Evolutionary conservation across 2,888 invertebrate species (phyloP).

Genomic region (Harmothoe impar): DNA sequence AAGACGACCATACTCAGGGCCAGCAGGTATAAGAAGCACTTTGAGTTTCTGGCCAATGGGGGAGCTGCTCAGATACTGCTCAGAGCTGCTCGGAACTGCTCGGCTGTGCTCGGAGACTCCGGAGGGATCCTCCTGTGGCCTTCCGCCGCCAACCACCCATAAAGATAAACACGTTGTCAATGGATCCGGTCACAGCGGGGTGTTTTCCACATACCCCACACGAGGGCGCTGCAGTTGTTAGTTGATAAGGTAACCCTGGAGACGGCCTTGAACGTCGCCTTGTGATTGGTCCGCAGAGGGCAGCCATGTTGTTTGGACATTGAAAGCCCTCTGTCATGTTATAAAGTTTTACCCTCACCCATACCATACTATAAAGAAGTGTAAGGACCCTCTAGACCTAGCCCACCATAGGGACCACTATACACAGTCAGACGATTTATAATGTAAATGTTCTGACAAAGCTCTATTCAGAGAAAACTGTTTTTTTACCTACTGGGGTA

Average conservation of each 20-base stretch:
- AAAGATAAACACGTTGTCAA: slow-evolving; percentile 62
- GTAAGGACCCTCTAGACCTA: no score
- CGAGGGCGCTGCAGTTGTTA: slow-evolving; percentile 4
- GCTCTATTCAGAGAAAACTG: not conserved
- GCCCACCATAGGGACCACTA: not conserved
- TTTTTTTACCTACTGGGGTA: not conserved
- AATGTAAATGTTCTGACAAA: not conserved
- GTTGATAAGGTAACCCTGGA: slow-evolving; percentile 50
- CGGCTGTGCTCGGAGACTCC: not conserved
- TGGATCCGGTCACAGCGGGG: slow-evolving; percentile 28
- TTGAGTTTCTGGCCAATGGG: not conserved
- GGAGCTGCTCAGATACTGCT: slow-evolving; percentile 7
- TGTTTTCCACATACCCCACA: slow-evolving; percentile 56
- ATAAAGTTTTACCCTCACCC: not conserved
- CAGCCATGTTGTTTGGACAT: slow-evolving; percentile 13
- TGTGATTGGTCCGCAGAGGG: slow-evolving; percentile 42
- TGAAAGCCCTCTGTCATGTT: not conserved
- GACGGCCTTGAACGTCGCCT: not conserved
- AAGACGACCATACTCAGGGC: not conserved
- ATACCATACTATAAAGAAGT: no score
- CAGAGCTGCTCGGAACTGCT: not conserved
- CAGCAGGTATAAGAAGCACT: not conserved
- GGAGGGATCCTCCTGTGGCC: not conserved
- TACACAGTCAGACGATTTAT: not conserved
- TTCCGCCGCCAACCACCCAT: slow-evolving; percentile 44